These are phyloP conservation scores for Misgurnus mizolepis DNA, from an alignment of 2,113 vertebrate genomes.

Conservation along the genomic window DNA sequence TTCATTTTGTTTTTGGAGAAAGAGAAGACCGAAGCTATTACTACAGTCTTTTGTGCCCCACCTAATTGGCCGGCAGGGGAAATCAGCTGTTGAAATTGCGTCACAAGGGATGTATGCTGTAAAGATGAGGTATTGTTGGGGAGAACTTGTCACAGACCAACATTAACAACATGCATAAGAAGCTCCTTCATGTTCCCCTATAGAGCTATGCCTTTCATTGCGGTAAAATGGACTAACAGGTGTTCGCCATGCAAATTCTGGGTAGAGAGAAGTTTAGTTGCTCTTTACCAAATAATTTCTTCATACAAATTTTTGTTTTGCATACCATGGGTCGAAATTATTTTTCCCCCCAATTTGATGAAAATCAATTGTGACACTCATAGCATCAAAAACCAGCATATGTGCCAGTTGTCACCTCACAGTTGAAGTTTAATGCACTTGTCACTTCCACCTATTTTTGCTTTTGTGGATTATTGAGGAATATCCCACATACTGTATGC, in stretches of 20 bases:
- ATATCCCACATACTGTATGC: no score
- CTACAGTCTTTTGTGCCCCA: slow-evolving; percentile 66
- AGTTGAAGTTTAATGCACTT: no score
- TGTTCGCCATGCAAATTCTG: not conserved
- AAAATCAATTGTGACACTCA: not conserved
- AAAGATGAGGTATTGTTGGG: slow-evolving; percentile 74
- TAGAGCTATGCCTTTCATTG: slow-evolving; percentile 20
- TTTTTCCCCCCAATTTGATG: no score
- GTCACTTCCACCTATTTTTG: no score
- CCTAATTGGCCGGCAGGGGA: slow-evolving; percentile 93
- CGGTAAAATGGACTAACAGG: slow-evolving; percentile 15
- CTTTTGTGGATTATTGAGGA: no score
- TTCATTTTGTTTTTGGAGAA: slow-evolving; percentile 50
- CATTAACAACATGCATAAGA: slow-evolving; percentile 82
- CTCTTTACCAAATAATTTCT: not conserved
- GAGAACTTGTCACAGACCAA: slow-evolving; percentile 72
- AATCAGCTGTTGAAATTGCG: slow-evolving; percentile 83
- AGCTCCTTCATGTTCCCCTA: slow-evolving; percentile 70
- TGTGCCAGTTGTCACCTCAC: no score
- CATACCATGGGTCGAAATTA: not conserved
- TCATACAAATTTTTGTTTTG: slow-evolving; percentile 6
- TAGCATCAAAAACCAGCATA: no score
- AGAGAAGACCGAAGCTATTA: slow-evolving; percentile 63
- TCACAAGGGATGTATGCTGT: slow-evolving; percentile 75
- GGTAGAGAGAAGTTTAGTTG: not conserved